Evolutionary conservation across 2,113 vertebrate species (phyloP).

Genomic region (Murina feae): DNA sequence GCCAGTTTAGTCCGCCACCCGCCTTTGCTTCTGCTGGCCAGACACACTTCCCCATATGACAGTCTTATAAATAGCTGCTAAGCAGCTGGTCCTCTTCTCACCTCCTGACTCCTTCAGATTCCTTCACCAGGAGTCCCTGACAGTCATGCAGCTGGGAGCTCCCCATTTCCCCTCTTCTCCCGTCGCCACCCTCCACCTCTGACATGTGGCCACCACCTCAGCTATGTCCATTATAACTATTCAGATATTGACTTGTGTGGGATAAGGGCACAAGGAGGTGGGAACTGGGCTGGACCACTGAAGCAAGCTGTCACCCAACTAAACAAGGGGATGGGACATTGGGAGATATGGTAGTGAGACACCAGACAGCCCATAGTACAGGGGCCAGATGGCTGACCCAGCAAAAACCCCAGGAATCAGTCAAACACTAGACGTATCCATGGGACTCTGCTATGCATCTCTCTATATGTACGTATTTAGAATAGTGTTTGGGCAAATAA

Average conservation of each 20-base stretch:
- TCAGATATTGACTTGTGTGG: not conserved
- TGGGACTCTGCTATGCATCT: not conserved
- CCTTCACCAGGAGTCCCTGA: slow-evolving; percentile 53
- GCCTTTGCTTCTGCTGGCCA: slow-evolving; percentile 63
- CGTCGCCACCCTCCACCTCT: not conserved
- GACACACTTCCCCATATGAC: slow-evolving; percentile 65
- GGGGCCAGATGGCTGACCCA: slow-evolving; percentile 62
- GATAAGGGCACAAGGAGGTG: not conserved
- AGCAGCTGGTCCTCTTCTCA: slow-evolving; percentile 66
- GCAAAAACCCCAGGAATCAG: slow-evolving; percentile 53
- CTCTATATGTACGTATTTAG: not conserved
- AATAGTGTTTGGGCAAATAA: not conserved
- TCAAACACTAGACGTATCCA: slow-evolving; percentile 50
- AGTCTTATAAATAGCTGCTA: slow-evolving; percentile 62
- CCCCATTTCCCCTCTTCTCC: not conserved
- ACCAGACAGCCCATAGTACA: not conserved
- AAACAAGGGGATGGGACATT: not conserved
- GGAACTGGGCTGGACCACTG: not conserved
- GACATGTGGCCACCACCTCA: not conserved
- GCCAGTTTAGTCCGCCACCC: slow-evolving; percentile 49
- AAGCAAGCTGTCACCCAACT: slow-evolving; percentile 40
- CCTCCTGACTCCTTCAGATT: slow-evolving; percentile 65
- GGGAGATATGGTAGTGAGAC: slow-evolving; percentile 2
- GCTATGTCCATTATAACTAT: not conserved
- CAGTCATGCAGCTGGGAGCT: slow-evolving; percentile 57